phyloP scores from a whole-genome alignment of 30 jellyfish, hydroid and myxozoan species.

The Aurelia sp. region DNA sequence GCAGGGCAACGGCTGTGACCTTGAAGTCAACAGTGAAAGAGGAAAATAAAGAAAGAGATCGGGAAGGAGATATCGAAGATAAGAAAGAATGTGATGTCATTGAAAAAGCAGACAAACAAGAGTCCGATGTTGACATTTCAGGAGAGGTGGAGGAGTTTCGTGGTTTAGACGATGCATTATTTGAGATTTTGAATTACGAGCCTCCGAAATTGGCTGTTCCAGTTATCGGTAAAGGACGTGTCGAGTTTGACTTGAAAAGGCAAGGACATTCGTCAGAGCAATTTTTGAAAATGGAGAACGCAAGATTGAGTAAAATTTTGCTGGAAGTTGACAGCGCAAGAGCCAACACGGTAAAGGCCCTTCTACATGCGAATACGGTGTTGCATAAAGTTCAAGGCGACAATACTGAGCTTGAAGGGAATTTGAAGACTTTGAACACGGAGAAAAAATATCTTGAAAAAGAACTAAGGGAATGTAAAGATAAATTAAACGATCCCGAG shows the following conservation, averaged over 20 bases:
- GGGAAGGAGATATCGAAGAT: background rate
- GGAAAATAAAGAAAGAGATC: constrained; percentile 12
- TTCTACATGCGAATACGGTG: constrained; percentile 80
- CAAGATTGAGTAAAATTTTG: constrained; percentile 69
- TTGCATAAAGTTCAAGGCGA: constrained; percentile 81
- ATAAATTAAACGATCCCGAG: constrained; percentile 26
- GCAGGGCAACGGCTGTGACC: constrained; percentile 64
- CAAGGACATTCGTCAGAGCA: constrained; percentile 9
- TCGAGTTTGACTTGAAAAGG: constrained; percentile 19
- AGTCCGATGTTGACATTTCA: background rate
- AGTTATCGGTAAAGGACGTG: constrained; percentile 36
- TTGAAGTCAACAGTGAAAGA: constrained; percentile 49
- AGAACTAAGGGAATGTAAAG: constrained; percentile 52
- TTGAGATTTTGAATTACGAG: constrained; percentile 39
- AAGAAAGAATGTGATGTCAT: background rate
- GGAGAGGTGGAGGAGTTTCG: constrained; percentile 1
- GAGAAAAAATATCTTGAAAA: constrained; percentile 67
- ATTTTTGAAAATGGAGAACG: constrained; percentile 81
- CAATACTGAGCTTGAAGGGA: constrained; percentile 75
- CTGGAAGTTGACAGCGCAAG: constrained; percentile 91
- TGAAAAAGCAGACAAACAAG: background rate
- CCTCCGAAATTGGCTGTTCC: constrained; percentile 53
- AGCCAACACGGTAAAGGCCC: constrained; percentile 84
- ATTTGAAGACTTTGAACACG: constrained; percentile 49
- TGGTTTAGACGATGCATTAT: constrained; percentile 23